These are phyloP conservation scores for Phalacrocorax pelagicus DNA, from an alignment of 2,113 vertebrate genomes.

Conservation along the genomic window DNA sequence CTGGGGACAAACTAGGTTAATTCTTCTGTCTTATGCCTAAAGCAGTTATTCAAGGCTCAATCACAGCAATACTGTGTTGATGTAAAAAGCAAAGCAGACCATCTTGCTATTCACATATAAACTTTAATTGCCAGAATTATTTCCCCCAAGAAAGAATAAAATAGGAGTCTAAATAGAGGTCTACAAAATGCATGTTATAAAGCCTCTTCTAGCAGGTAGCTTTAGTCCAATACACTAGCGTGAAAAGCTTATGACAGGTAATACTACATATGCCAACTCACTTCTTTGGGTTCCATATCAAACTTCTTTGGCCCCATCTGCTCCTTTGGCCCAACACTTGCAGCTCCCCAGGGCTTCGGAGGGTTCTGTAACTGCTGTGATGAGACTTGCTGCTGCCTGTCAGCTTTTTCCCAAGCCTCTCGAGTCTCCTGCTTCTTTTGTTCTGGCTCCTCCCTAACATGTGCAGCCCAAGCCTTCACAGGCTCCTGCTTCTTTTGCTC, in stretches of 20 bases:
- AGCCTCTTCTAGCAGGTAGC: not conserved
- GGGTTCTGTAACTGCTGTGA: constrained; percentile 54
- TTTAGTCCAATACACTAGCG: not conserved
- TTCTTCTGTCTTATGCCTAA: constrained; percentile 36
- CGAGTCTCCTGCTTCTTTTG: constrained; percentile 65
- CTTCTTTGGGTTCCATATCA: constrained; percentile 78
- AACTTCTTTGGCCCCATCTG: constrained; percentile 73
- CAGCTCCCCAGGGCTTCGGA: constrained; percentile 81
- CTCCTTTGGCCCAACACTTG: constrained; percentile 77
- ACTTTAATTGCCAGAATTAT: not conserved
- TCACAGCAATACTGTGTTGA: not conserved
- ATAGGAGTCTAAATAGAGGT: not conserved
- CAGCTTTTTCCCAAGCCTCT: constrained; percentile 70
- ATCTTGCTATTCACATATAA: not conserved
- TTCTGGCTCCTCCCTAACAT: constrained; percentile 71
- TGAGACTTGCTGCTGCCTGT: constrained; percentile 42
- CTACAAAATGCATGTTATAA: not conserved
- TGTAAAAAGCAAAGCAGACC: not conserved
- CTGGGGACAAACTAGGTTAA: constrained; percentile 4
- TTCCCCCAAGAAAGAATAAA: not conserved
- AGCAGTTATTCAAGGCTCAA: constrained; percentile 4
- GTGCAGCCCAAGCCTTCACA: constrained; percentile 51
- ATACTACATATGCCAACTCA: constrained; percentile 68
- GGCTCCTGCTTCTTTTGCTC: constrained; percentile 72
- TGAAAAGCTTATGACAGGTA: constrained; percentile 34